These are phyloP conservation scores for Telenomus remus DNA, from an alignment of 1,140 invertebrate species.

Conservation along the genomic window DNA sequence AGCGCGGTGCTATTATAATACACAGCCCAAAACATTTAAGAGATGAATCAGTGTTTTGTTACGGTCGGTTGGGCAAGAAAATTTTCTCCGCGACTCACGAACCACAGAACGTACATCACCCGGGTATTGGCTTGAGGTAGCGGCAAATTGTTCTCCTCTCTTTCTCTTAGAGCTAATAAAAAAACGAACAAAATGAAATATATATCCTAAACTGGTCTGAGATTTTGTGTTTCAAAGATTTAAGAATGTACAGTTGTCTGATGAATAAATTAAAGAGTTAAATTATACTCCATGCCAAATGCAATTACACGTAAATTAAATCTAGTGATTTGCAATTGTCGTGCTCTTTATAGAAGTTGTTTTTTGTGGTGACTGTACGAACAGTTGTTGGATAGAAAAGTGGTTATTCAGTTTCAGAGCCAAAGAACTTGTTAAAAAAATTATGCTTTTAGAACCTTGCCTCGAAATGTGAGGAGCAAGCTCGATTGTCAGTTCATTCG, in stretches of 20 bases:
- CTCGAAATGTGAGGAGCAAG: conserved; percentile 17
- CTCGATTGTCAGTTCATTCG: conserved; percentile 40
- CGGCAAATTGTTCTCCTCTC: conserved; percentile 12
- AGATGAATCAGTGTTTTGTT: conserved; percentile 37
- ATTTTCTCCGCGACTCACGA: conserved; percentile 14
- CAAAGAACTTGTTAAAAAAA: conserved; percentile 12
- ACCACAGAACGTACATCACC: conserved; percentile 12
- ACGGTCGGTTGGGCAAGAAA: conserved; percentile 11
- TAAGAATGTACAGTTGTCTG: too few relatives aligned
- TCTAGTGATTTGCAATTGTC: too few relatives aligned
- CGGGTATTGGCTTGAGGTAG: conserved; percentile 22
- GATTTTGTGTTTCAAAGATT: too few relatives aligned
- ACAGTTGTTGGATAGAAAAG: not conserved
- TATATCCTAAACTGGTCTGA: too few relatives aligned
- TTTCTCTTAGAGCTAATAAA: not conserved
- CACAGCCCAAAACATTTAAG: conserved; percentile 26
- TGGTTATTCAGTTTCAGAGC: conserved; percentile 24
- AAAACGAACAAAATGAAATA: conserved; percentile 15
- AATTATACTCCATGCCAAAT: too few relatives aligned
- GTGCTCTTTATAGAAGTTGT: too few relatives aligned
- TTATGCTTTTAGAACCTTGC: conserved; percentile 26
- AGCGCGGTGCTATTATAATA: conserved; percentile 30
- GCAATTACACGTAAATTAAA: too few relatives aligned
- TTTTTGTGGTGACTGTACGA: too few relatives aligned
- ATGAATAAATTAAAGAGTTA: too few relatives aligned